Percentiles rank a stretch among this genome's conserved stretches.
Evolutionary conservation across 2,797 vertebrate species (phyloP).

Genomic region (Hydrophis major): DNA sequence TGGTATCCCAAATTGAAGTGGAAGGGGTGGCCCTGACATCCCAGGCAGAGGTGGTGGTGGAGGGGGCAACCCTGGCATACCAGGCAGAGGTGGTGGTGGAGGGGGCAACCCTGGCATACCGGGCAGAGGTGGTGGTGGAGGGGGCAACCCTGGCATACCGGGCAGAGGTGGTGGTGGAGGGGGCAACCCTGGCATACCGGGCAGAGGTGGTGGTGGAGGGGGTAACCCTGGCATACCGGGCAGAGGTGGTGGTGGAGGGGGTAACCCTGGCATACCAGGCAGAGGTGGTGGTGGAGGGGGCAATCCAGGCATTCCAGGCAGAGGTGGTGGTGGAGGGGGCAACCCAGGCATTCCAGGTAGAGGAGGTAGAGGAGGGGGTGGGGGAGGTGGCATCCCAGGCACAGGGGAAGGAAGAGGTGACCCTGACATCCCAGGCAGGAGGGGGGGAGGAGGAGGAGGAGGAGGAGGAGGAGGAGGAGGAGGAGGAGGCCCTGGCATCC

Average conservation of each 20-base stretch:
- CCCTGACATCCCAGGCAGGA: neutral
- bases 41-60: constrained; percentile 63
- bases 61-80: neutral
- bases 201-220: constrained; percentile 65
- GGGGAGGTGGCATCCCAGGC: constrained; percentile 44
- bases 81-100: constrained; percentile 36
- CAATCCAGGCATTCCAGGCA: neutral
- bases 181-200: constrained; percentile 44
- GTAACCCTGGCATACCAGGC: neutral
- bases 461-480: constrained; percentile 38
- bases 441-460: constrained; percentile 45
- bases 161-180: constrained; percentile 56
- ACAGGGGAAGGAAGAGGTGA: constrained; percentile 24
- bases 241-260: constrained; percentile 45
- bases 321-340: constrained; percentile 50
- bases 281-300: constrained; percentile 45
- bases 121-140: constrained; percentile 44
- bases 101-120: constrained; percentile 1
- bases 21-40: constrained; percentile 21
- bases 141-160: constrained; percentile 19
- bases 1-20: neutral
- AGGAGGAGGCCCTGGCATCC: constrained; percentile 24
- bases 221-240: neutral
- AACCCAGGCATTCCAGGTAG: constrained; percentile 58
- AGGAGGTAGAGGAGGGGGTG: constrained; percentile 59